These are phyloP conservation scores for Apolygus lucorum DNA, from an alignment of 1,140 invertebrate genomes.

Conservation along the genomic window DNA sequence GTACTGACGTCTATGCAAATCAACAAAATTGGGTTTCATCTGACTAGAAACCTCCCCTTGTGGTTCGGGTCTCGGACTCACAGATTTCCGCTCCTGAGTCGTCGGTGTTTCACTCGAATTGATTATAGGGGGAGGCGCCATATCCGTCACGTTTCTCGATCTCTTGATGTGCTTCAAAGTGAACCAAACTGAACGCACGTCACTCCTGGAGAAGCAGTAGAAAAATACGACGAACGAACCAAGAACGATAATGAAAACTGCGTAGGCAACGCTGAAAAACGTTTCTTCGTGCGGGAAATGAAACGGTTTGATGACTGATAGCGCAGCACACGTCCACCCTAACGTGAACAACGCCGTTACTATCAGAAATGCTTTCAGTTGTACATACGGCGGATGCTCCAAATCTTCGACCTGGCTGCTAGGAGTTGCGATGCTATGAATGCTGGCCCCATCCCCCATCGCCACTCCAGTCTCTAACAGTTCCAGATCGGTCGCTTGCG, in stretches of 20 bases:
- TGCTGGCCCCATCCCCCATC: constrained; percentile 42
- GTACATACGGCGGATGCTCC: constrained; percentile 69
- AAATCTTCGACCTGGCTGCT: constrained; percentile 67
- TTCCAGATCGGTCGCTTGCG: constrained; percentile 57
- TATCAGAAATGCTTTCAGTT: constrained; percentile 69
- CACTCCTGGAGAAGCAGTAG: constrained; percentile 72
- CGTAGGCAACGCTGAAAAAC: constrained; percentile 68
- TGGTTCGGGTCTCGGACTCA: constrained; percentile 38
- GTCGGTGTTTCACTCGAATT: constrained; percentile 26
- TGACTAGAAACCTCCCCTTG: constrained; percentile 37
- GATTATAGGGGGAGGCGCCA: constrained; percentile 26
- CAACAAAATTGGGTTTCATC: constrained; percentile 53
- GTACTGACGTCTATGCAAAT: constrained; percentile 59
- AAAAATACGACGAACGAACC: constrained; percentile 78
- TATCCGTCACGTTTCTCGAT: constrained; percentile 30
- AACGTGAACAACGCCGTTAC: constrained; percentile 65
- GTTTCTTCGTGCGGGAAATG: constrained; percentile 60
- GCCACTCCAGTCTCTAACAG: constrained; percentile 55
- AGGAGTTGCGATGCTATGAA: constrained; percentile 52
- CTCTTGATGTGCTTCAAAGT: constrained; percentile 42
- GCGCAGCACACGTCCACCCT: constrained; percentile 63
- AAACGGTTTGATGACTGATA: constrained; percentile 56
- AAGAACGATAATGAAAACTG: constrained; percentile 56
- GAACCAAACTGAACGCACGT: constrained; percentile 65
- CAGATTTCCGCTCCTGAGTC: constrained; percentile 41